phyloP scores from a whole-genome alignment of 2,113 vertebrate genomes.

The Carassius carassius region DNA sequence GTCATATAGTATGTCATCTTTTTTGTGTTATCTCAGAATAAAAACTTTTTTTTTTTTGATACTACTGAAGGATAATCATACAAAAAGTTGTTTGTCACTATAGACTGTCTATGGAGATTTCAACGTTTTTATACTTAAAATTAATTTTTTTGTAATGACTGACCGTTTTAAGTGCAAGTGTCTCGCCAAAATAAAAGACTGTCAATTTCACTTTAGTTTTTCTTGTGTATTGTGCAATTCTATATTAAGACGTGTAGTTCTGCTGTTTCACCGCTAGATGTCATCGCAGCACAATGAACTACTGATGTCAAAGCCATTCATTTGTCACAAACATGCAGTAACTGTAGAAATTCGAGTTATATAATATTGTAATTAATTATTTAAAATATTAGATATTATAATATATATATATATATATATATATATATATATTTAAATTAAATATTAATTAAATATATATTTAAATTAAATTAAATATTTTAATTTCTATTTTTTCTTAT shows the following conservation, averaged over 20 bases:
- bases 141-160: not conserved
- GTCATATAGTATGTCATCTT: not conserved
- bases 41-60: not conserved
- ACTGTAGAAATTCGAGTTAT: not conserved
- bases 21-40: not conserved
- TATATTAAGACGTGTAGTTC: not conserved
- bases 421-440: no score
- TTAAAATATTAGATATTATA: not conserved
- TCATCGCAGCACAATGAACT: not conserved
- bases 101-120: not conserved
- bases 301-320: not conserved
- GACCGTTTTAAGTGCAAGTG: not conserved
- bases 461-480: no score
- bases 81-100: not conserved
- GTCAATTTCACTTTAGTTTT: not conserved
- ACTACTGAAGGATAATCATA: not conserved
- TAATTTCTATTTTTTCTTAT: not conserved
- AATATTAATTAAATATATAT: no score
- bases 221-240: not conserved
- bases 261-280: not conserved
- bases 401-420: no score
- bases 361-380: not conserved
- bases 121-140: not conserved
- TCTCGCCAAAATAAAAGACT: conserved; percentile 2
- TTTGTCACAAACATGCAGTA: not conserved